Base-by-base conservation (phyloP, 2,888 invertebrate genomes). In the Phyllotreta striolata region DNA sequence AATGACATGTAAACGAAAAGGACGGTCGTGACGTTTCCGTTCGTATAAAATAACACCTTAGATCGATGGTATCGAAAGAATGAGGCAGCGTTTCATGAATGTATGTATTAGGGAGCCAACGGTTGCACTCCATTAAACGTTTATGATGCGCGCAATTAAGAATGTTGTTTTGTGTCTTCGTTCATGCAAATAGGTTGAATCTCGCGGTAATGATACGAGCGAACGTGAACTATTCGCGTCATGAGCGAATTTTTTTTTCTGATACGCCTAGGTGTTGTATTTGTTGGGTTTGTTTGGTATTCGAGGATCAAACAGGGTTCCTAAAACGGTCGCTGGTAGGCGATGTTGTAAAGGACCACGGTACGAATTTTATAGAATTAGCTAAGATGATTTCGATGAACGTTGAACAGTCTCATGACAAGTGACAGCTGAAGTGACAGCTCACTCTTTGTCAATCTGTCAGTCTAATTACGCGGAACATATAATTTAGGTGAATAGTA, bases 151-250 rank as follows among this genome's bases (percentile, higher is more conserved):
- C 52, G 64, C 66, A 72, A 69, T 71, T 70, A 69, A 70, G 64
- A 59, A n/a, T n/a, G n/a, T 43, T 68, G 55, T 70, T 70, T 70
- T 67, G 66, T 64, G 64, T 66, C 66, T 67, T 66, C 67, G 66
- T 67, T 66, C 67, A 72, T 72, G 66, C 67, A 72, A 73, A 68
- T 73, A 72, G 71, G 69, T 68, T 55, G n/a, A 73, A 69, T 73
- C 72, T 70, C 71, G 73, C 4, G 24, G 24, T 10, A 10, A 3
- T 46, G 13, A 24, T 46, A 14, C 24, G 13, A 12, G 13, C 24
- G 46, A 46, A 46, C n/a, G 9, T 14, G 13, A 46, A 14, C 7
- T n/a, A 46, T 14, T 46, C 14, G 13, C 12, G 9, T 8, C 13
- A 46, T 7, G 9, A 46, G 10, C 12, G 5, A n/a, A 14, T 3